These are phyloP conservation scores for Chorisops tibialis DNA, from an alignment of 2,888 invertebrate species.

Conservation along the genomic window DNA sequence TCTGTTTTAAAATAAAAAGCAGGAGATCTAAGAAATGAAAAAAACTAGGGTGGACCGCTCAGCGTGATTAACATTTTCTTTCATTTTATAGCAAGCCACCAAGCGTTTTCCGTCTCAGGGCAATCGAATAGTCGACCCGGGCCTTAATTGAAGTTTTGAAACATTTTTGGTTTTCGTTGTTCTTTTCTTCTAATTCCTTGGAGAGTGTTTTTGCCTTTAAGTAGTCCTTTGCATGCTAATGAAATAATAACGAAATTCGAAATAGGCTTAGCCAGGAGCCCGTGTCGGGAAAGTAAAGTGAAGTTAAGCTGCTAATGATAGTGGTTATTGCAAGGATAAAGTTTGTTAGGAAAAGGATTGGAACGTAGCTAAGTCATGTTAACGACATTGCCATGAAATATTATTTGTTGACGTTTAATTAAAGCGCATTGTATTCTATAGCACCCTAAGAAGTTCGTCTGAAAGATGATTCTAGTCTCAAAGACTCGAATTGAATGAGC, in stretches of 20 bases:
- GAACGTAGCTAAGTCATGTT: not conserved
- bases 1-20: no score
- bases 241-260: not conserved
- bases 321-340: not conserved
- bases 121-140: not conserved
- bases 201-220: conserved; percentile 12
- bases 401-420: no score
- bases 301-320: not conserved
- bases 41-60: not conserved
- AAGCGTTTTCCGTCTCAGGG: conserved; percentile 1
- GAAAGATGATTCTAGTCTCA: no score
- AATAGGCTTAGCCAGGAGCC: not conserved
- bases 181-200: not conserved
- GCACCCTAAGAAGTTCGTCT: no score
- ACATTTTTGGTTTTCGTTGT: conserved; percentile 2
- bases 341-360: not conserved
- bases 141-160: conserved; percentile 22
- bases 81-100: not conserved
- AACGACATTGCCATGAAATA: no score
- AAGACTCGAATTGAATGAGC: no score
- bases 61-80: conserved; percentile 18
- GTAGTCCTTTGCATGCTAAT: conserved; percentile 18
- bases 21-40: not conserved
- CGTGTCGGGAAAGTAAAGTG: not conserved
- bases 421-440: no score